Conservation (phyloP, 2,797 vertebrate species). For the Lutra lutra region DNA sequence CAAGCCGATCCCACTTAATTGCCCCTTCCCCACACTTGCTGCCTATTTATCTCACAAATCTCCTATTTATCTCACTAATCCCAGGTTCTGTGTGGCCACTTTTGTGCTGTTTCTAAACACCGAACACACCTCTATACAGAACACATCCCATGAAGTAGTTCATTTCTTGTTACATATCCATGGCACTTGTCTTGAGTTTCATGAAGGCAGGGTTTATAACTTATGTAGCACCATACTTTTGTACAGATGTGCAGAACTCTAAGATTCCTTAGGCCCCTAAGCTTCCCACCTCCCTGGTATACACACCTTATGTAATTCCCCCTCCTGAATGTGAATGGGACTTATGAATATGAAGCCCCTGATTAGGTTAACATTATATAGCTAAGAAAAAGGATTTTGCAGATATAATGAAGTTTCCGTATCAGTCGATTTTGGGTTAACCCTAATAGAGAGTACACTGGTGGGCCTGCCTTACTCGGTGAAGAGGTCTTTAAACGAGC, state of each 20-base stretch:
- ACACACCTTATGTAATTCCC: not conserved
- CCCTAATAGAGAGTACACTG: not conserved
- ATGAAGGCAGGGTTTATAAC: not conserved
- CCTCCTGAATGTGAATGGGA: not conserved
- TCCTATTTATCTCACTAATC: slow-evolving; percentile 9
- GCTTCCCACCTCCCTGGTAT: not conserved
- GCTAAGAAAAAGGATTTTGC: not conserved
- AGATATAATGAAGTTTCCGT: not conserved
- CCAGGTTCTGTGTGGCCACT: not conserved
- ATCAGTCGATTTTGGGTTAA: not conserved
- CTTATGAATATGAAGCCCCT: not conserved
- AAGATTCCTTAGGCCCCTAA: not conserved
- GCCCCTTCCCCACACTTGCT: not conserved
- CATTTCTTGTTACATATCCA: not conserved
- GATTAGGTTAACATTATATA: not conserved
- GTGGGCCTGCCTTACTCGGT: not conserved
- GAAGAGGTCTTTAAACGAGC: not conserved
- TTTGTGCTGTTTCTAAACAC: slow-evolving; percentile 25
- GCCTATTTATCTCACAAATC: not conserved
- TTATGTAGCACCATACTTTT: not conserved
- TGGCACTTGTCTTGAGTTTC: slow-evolving; percentile 4
- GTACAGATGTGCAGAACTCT: not conserved
- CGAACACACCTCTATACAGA: not conserved
- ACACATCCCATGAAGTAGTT: not conserved
- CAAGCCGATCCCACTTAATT: not conserved